Base-by-base conservation (phyloP, 2,797 vertebrate genomes). In the Poeciliopsis gracilis region DNA sequence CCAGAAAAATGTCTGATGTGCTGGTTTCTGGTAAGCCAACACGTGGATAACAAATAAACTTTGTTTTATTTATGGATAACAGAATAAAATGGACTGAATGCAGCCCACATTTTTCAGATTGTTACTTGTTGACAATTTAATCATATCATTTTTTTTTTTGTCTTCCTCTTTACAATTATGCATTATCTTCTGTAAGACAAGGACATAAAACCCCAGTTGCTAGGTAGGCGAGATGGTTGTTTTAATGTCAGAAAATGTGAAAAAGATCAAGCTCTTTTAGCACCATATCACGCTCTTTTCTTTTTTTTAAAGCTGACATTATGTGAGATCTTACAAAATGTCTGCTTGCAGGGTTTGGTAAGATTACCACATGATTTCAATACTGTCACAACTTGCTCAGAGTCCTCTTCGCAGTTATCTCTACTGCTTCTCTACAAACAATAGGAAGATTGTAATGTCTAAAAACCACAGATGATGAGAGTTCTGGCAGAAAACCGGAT, bases 401-500 rank as follows among this genome's bases (percentile, higher is more conserved):
- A 49, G 46, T 18, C 41, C 28, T 70, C n/a, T 23, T 18, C 69
- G 46, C 41, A 43, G 23, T 69, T 4, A 28, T 57, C 10, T n/a
- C 25, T 57, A 28, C 25, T 57, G 55, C n/a, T 13, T 57, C n/a
- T 13, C 4, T 13, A 13, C 76, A 45, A 83, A 38, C 36, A 69
- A 41, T 69, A 77, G 66, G 57, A 38, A 46, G 73, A 77, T 38
- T 76, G 57, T 84, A 80, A 63, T 30, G 47, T 69, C 49, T 49
- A 28, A 79, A 78, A 69, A 73, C 12, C 12, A 85, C 70, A 66
- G 57, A 83, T 63, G 80, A 88, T 36, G 76, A 66, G 87, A 69
- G 72, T 38, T 4, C 49, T 92, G 92, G 93, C 92, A 74, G 73
- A 18, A 1, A 33, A 80, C 91, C 91, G 91, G 75, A 85, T 66